Base-by-base conservation (phyloP, 2,797 vertebrate species). In the Semaprochilodus insignis region DNA sequence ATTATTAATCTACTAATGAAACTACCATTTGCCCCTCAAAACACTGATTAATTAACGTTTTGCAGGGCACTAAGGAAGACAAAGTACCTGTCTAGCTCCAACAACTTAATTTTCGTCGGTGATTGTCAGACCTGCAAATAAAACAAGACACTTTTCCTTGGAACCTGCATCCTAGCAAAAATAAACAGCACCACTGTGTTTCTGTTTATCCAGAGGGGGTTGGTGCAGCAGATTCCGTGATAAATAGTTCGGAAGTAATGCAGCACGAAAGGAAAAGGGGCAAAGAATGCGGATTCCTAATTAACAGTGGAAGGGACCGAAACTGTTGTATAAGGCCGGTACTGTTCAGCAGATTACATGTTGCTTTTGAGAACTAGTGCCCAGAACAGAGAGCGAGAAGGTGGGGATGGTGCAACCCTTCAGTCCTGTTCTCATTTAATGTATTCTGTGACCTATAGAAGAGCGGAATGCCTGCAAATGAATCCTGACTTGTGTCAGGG, bases 211-310 rank as follows among this genome's bases (percentile, higher is more conserved):
- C 85, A 73, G 82, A 67, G 77, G 82, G 85, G 31, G 80, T 81
- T 85, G 85, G 89, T 90, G 91, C 91, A 90, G 92, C 86, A 89
- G 91, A 95, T 95, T 94, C 94, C 91, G 4, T 93, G 91, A 93
- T 91, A 95, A 95, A 92, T 96, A 94, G 94, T 94, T 94, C 94
- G 90, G 93, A 95, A 95, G 89, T 96, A 95, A 96, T 95, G 92
- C 74, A 87, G 85, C 86, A 59, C 54, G 90, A 78, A 92, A 93
- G 94, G 92, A 93, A 94, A 93, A 91, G 91, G 84, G 89, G 89
- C 78, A 91, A 93, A 94, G 92, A 92, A 92, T 91, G 91, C 92
- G 88, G 88, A 86, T 90, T 93, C 85, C 88, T 93, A 92, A 93
- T 94, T 90, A 92, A 90, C 80, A 77, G 63, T 78, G 87, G 86